Conservation (phyloP, 2,113 vertebrate genomes). For the Butorides virescens region DNA sequence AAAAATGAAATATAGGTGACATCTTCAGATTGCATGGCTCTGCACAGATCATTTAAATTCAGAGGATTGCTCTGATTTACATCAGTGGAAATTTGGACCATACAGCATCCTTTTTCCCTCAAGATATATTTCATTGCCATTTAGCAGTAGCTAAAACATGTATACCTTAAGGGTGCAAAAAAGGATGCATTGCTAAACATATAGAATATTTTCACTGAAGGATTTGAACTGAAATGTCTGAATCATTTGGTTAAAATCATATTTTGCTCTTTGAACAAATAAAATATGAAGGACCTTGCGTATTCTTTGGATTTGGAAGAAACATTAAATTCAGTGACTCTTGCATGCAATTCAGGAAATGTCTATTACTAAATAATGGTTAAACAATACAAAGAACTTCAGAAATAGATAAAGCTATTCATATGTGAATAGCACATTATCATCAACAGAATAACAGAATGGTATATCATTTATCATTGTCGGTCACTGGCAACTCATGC, state of each 20-base stretch:
- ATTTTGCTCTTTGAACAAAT: background rate
- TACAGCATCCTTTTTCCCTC: background rate
- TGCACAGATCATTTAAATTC: background rate
- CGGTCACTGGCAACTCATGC: conserved; percentile 28
- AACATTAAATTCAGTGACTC: background rate
- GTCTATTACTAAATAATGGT: conserved; percentile 9
- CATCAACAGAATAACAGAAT: conserved; percentile 49
- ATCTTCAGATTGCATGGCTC: background rate
- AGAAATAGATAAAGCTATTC: conserved; percentile 59
- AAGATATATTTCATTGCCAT: background rate
- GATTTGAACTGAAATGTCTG: background rate
- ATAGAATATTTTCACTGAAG: background rate
- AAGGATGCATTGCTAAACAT: background rate
- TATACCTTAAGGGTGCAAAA: background rate
- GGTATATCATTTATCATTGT: conserved; percentile 64
- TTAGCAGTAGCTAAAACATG: background rate
- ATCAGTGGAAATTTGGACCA: background rate
- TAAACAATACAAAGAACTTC: conserved; percentile 37
- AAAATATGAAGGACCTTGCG: background rate
- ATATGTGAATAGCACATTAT: conserved; percentile 60
- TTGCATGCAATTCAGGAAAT: background rate
- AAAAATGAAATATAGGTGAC: background rate
- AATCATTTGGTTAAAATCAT: conserved; percentile 18
- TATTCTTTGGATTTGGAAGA: background rate
- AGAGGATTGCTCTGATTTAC: background rate